Evolutionary conservation across 2,888 invertebrate genomes (phyloP).

Genomic region (Papilio demoleus): DNA sequence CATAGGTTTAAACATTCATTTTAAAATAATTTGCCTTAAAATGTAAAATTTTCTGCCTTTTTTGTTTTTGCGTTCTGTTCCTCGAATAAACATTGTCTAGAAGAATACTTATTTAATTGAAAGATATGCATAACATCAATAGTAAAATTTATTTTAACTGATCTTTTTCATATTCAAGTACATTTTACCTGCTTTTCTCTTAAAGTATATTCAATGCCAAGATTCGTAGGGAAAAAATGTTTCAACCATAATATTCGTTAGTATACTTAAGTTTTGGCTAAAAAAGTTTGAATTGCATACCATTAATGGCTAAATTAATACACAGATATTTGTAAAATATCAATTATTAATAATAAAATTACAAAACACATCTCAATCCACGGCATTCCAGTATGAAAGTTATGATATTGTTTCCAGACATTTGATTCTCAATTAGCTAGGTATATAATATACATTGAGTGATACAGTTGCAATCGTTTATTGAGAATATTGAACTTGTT

Average conservation of each 20-base stretch:
- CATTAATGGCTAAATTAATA: background rate
- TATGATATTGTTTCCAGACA: background rate
- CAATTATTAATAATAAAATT: background rate
- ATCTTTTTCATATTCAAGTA: background rate
- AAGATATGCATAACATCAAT: background rate
- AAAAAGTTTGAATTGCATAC: background rate
- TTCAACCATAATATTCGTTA: too few species aligned
- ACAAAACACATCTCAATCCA: too few species aligned
- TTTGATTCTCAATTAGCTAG: background rate
- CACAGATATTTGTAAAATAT: background rate
- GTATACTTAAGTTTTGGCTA: background rate
- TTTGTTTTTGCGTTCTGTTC: background rate
- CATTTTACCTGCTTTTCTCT: background rate
- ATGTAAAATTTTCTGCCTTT: background rate
- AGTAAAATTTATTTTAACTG: background rate
- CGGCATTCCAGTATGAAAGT: background rate
- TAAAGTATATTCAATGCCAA: too few species aligned
- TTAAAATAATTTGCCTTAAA: slow-evolving; percentile 1
- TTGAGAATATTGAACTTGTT: slow-evolving; percentile 12
- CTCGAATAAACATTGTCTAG: background rate
- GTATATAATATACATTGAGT: too few species aligned
- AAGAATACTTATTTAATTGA: background rate
- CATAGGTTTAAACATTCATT: background rate
- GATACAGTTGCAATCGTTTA: slow-evolving; percentile 13
- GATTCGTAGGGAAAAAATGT: too few species aligned